phyloP scores from a whole-genome alignment of 1,140 invertebrate species.

The Ganaspis sp. region DNA sequence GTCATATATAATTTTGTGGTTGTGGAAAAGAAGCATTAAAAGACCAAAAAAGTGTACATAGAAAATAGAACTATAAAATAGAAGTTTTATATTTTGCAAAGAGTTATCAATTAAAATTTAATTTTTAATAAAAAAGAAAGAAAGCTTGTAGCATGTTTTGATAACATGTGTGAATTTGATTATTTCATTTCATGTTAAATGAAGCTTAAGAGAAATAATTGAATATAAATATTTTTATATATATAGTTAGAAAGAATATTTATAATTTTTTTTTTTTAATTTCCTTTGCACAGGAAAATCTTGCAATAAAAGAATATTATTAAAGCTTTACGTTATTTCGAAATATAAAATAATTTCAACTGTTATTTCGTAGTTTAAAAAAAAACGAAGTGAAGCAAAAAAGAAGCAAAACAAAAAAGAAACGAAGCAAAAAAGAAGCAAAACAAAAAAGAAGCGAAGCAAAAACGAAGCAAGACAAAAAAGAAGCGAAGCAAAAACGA shows the following conservation, averaged over 20 bases:
- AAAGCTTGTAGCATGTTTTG: too few relatives aligned
- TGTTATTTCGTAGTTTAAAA: too few relatives aligned
- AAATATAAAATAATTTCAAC: too few relatives aligned
- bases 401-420: too few relatives aligned
- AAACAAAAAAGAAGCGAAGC: too few relatives aligned
- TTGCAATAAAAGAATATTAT: too few relatives aligned
- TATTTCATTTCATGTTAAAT: background rate
- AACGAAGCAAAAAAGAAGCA: too few relatives aligned
- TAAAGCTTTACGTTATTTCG: too few relatives aligned
- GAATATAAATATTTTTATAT: conserved; percentile 15
- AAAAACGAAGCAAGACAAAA: too few relatives aligned
- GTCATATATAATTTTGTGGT: background rate
- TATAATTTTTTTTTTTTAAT: background rate
- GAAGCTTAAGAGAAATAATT: background rate
- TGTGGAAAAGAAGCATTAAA: background rate
- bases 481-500: too few relatives aligned
- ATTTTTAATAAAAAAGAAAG: background rate
- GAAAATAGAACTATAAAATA: background rate
- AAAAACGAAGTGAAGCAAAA: too few relatives aligned
- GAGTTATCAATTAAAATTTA: background rate
- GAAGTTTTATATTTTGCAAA: background rate
- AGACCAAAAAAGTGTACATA: background rate
- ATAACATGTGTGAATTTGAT: too few relatives aligned
- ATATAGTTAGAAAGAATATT: background rate
- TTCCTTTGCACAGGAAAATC: conserved; percentile 4